Percentiles rank a stretch among this genome's conserved stretches.
phyloP scores from a whole-genome alignment of 2,113 vertebrate species.

The Oncorhynchus kisutch region DNA sequence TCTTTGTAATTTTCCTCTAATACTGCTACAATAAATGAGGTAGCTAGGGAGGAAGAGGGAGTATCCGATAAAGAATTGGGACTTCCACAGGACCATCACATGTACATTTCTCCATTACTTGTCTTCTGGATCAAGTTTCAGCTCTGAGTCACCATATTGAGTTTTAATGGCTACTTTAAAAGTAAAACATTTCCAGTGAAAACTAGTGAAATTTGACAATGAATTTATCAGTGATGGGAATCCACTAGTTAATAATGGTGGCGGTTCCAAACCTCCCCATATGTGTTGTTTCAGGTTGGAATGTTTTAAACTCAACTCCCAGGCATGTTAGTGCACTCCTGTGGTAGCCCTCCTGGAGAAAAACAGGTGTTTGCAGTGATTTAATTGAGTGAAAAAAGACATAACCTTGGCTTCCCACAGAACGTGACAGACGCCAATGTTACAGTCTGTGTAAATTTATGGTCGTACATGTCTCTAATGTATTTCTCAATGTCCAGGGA shows the following conservation, averaged over 20 bases:
- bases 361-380: too few species aligned
- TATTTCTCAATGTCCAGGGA: not conserved
- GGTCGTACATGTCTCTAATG: not conserved
- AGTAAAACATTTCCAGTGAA: too few species aligned
- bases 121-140: not conserved
- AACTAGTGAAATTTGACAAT: not conserved
- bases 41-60: not conserved
- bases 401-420: too few species aligned
- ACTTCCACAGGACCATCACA: not conserved
- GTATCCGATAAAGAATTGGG: too few species aligned
- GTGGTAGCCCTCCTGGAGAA: not conserved
- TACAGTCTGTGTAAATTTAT: not conserved
- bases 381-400: too few species aligned
- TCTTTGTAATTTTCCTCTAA: too few species aligned
- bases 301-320: not conserved
- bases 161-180: not conserved
- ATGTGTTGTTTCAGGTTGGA: slow-evolving; percentile 10
- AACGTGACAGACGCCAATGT: too few species aligned
- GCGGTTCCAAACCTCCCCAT: slow-evolving; percentile 3
- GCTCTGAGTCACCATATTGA: not conserved
- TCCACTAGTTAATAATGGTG: not conserved
- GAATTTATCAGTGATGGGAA: not conserved
- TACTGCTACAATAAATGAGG: too few species aligned
- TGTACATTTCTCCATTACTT: too few species aligned
- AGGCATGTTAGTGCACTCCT: not conserved